A percentile compares a stretch with the other conserved stretches of the same genome.
Evolutionary conservation across 1,140 invertebrate species (phyloP).

Genomic region (Aradophagus sp.): DNA sequence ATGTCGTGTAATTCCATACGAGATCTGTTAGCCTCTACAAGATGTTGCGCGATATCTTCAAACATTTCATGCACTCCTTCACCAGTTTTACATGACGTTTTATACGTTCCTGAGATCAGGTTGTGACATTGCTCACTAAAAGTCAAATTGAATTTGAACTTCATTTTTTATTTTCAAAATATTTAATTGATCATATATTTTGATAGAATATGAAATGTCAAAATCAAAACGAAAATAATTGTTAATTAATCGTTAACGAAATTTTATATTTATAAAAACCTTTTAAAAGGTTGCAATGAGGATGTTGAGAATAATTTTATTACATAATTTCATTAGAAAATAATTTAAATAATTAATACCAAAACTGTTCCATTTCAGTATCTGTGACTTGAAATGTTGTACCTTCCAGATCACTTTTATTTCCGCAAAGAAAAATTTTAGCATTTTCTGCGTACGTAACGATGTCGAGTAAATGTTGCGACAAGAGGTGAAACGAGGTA

Average conservation of each 20-base stretch:
- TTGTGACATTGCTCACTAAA: constrained; percentile 93
- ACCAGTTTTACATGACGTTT: constrained; percentile 92
- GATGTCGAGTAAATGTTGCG: constrained; percentile 92
- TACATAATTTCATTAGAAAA: too few relatives aligned
- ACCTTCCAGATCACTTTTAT: constrained; percentile 88
- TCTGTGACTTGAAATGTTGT: constrained; percentile 86
- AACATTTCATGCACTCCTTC: constrained; percentile 94
- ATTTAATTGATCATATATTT: too few relatives aligned
- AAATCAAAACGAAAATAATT: too few relatives aligned
- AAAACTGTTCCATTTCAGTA: constrained; percentile 92
- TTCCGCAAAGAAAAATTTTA: constrained; percentile 94
- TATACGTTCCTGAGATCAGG: constrained; percentile 90
- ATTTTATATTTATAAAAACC: too few relatives aligned
- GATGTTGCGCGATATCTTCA: constrained; percentile 86
- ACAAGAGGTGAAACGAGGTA: constrained; percentile 92
- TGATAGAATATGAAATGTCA: too few relatives aligned
- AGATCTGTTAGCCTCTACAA: constrained; percentile 86
- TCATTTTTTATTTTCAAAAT: not conserved
- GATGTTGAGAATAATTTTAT: too few relatives aligned
- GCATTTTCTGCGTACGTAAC: constrained; percentile 94
- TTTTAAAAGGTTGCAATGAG: too few relatives aligned
- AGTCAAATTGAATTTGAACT: too few relatives aligned
- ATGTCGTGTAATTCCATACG: constrained; percentile 86
- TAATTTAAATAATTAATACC: constrained; percentile 73
- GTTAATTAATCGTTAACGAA: too few relatives aligned